A percentile compares a stretch with the other conserved stretches of the same genome.
Evolutionary conservation across 2,113 vertebrate genomes (phyloP).

Genomic region (Pachyramphus minor): DNA sequence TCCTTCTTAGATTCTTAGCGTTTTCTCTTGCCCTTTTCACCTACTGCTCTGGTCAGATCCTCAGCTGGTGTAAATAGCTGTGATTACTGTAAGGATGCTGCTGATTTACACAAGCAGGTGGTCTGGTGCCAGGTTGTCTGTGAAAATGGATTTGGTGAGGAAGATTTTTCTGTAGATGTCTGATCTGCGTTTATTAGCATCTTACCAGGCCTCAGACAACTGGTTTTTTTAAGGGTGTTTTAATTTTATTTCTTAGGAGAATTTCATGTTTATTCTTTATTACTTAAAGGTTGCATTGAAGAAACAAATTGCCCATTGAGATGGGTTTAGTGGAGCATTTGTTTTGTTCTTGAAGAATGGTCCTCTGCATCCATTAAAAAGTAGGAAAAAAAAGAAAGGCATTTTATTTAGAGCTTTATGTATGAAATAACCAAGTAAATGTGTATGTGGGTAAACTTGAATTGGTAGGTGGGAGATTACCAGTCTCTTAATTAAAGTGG

Average conservation of each 20-base stretch:
- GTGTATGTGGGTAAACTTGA: background rate
- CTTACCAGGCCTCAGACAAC: background rate
- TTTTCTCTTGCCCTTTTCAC: background rate
- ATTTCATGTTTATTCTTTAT: constrained; percentile 45
- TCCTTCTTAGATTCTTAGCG: background rate
- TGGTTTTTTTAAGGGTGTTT: background rate
- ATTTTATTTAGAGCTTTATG: constrained; percentile 6
- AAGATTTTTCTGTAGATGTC: background rate
- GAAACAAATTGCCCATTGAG: constrained; percentile 45
- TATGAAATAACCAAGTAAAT: background rate
- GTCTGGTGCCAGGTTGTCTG: background rate
- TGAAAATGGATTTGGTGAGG: background rate
- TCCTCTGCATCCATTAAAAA: constrained; percentile 23
- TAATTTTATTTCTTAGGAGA: constrained; percentile 13
- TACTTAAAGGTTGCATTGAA: constrained; percentile 5
- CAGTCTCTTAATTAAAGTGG: background rate
- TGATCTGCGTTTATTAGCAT: constrained; percentile 10
- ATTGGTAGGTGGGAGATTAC: background rate
- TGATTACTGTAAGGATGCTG: background rate
- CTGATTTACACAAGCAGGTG: background rate
- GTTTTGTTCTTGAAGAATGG: constrained; percentile 19
- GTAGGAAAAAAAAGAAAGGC: background rate
- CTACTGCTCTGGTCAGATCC: background rate
- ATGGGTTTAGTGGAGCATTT: constrained; percentile 3
- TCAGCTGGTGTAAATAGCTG: background rate